Conservation (phyloP, 1,140 invertebrate species). For the Panonychus citri region DNA sequence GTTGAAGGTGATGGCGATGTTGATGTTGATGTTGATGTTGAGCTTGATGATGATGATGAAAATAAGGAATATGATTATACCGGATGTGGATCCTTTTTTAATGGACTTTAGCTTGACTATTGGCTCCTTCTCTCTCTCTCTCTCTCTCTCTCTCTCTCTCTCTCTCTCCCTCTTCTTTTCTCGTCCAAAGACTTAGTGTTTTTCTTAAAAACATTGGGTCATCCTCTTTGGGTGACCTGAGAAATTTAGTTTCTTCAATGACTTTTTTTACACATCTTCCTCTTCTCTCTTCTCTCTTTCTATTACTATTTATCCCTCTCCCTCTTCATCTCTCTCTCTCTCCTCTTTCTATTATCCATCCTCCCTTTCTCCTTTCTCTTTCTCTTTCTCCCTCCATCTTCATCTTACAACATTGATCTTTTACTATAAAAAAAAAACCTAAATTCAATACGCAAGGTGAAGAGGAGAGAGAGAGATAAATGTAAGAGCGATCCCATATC, state of each 20-base stretch:
- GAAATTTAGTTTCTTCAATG: neutral
- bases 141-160: too few species aligned
- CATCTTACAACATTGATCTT: neutral
- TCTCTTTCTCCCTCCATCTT: neutral
- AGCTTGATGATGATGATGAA: too few species aligned
- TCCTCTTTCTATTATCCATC: neutral
- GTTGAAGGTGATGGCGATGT: too few species aligned
- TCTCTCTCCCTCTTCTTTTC: constrained; percentile 3
- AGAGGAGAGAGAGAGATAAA: too few species aligned
- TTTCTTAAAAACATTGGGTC: constrained; percentile 2
- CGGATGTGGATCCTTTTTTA: too few species aligned
- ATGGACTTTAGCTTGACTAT: too few species aligned
- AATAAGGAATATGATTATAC: too few species aligned
- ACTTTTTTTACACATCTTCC: neutral
- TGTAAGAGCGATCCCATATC: too few species aligned
- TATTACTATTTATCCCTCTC: neutral
- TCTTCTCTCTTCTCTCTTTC: neutral
- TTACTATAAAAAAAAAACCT: too few species aligned
- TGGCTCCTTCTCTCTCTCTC: too few species aligned
- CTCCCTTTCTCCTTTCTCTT: neutral
- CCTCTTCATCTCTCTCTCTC: neutral
- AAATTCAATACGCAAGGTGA: too few species aligned
- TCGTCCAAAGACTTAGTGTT: neutral
- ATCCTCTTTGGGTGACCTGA: neutral
- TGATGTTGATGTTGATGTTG: too few species aligned